A percentile compares a stretch with the other conserved stretches of the same genome.
Evolutionary conservation across 2,888 invertebrate genomes (phyloP).

Genomic region (Bursaphelenchus okinawaensis): DNA sequence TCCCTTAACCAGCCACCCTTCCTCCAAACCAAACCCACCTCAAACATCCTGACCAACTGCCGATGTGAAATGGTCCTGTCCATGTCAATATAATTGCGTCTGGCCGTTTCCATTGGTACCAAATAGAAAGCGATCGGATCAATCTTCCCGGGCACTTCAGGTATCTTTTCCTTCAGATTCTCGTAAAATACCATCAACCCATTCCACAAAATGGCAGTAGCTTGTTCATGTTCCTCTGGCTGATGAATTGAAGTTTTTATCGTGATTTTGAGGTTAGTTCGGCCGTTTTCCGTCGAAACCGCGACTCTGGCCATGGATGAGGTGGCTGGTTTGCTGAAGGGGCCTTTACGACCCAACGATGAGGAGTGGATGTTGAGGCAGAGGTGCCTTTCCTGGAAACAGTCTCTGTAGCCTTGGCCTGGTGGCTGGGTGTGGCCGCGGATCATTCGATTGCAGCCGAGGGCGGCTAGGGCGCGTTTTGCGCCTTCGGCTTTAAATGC

Average conservation of each 20-base stretch:
- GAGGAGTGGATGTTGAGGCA: neutral
- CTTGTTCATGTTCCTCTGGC: neutral
- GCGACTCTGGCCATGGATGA: neutral
- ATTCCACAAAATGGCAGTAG: neutral
- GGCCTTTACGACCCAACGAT: neutral
- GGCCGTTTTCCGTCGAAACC: neutral
- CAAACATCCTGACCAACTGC: neutral
- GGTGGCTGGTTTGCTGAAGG: neutral
- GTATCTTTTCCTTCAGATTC: neutral
- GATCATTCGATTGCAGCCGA: neutral
- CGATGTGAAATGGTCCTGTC: neutral
- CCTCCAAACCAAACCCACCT: neutral
- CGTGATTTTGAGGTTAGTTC: neutral
- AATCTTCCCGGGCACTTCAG: neutral
- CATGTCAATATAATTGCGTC: neutral
- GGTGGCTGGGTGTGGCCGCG: neutral
- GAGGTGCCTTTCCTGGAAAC: neutral
- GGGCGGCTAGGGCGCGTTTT: neutral
- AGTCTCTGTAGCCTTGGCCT: neutral
- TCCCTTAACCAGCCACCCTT: too few species aligned
- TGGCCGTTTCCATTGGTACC: neutral
- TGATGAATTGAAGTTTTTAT: neutral
- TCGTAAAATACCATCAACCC: neutral
- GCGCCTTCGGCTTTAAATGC: neutral
- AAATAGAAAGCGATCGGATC: neutral